Evolutionary conservation across 2,797 vertebrate species (phyloP), one percentile per base, ranked within the genome.

Genomic region (Catostomus latipinnis): DNA sequence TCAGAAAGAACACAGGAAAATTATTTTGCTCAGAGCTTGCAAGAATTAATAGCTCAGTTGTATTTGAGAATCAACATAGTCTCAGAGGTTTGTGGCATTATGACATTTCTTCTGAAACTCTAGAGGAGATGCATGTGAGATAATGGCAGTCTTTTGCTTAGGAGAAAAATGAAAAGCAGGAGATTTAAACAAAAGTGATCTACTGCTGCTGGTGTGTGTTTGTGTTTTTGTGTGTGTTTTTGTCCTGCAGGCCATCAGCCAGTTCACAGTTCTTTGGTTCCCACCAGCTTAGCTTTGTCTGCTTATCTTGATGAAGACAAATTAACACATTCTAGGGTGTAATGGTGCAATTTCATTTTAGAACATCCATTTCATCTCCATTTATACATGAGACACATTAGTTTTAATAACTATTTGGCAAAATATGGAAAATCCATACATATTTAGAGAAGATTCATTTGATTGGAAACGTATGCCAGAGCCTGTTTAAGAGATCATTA

Each of bases 311-410:
- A 92, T 92, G 88, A 89, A 87, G 90, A 91, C 89, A 80, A 81
- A 84, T 58, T 66, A 79, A 71, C 63, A 78, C 69, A 87, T 90
- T 91, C 86, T 88, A 83, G 86, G 87, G 84, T 57, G 82, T 89
- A 91, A 89, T 93, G 90, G 90, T 89, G 87, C 90, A 81, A 84
- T 90, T 86, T 90, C 91, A 88, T 92, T 66, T 93, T 88, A 90
- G 85, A 89, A 89, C 86, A 84, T 34, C 34, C 34, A 34, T 34
- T 34, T 34, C 34, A 22, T 88, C 74, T 81, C 71, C 84, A 85
- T 88, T 86, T 81, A 80, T 63, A 91, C 91, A 92, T 86, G 89
- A 90, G 87, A 87, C 83, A 87, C 89, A 90, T 93, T 92, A 88
- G 83, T 89, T 86, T 80, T 75, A 69, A 84, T 87, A 91, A 91